phyloP scores from a whole-genome alignment of 2,113 vertebrate species.

The Petroica traversi region DNA sequence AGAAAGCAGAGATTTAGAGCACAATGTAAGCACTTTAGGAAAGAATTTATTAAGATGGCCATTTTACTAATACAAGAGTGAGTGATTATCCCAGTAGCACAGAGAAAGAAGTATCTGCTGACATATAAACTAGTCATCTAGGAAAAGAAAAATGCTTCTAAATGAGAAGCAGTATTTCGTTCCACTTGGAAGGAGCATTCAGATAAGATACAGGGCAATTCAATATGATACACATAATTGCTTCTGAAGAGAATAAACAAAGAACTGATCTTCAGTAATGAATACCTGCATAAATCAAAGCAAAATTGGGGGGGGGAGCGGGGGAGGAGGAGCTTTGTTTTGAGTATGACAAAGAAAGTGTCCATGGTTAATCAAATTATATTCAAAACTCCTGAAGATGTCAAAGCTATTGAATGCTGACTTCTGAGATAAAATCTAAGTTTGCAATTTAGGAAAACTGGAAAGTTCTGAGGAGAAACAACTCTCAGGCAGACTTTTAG shows the following conservation, averaged over 20 bases:
- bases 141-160: neutral
- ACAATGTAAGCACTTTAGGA: neutral
- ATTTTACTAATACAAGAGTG: neutral
- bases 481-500: neutral
- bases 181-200: neutral
- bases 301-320: neutral
- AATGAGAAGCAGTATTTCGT: neutral
- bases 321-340: neutral
- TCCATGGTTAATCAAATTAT: neutral
- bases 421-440: neutral
- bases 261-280: neutral
- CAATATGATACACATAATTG: neutral
- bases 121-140: neutral
- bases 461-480: neutral
- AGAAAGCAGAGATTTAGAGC: neutral
- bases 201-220: neutral
- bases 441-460: neutral
- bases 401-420: neutral
- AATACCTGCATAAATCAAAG: neutral
- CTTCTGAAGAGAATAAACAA: slow-evolving; percentile 35
- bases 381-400: neutral
- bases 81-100: neutral
- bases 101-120: neutral
- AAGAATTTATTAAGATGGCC: neutral
- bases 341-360: neutral